Base-by-base conservation (phyloP, 2,888 invertebrate species). In the Drosophila merina region DNA sequence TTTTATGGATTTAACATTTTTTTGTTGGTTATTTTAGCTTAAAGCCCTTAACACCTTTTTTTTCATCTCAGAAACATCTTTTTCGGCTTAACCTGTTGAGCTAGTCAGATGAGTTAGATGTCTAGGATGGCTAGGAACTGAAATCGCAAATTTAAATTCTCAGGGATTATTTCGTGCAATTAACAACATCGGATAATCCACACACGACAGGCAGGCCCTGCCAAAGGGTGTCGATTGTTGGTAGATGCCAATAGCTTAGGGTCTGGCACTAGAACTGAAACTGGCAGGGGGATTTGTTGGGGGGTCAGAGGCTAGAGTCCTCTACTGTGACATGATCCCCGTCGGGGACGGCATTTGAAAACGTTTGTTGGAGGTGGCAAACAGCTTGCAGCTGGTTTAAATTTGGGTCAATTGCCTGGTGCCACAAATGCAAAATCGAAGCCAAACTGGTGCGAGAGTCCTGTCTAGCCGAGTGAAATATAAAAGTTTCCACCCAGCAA, bases 361-460 rank as follows among this genome's bases (percentile, higher is more conserved):
- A 42, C 45, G 69, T 54, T 62, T 55, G 59, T 67, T 30, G 59
- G 56, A 68, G 68, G 75, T 72, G 86, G 76, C 70, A 72, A 75
- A 72, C 64, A 72, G 80, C 86, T 76, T 67, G 78, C 78, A 88
- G 85, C 84, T 71, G 74, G 74, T 80, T 88, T 88, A 84, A 78
- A 86, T 86, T 85, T 79, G 84, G 88, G 85, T 86, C 85, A 80
- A 85, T 85, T 86, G 86, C 86, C 76, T 80, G 72, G 58, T 63
- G 84, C 75, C 88, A 75, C 81, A 83, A 56, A 59, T 69, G 56
- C 48, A 62, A 60, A 60, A 62, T 45, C 55, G 49, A 70, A 57
- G 57, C 70, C 69, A 33, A 63, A 45, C 49, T 42, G 60, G 30
- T 14, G 12, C 28, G 8, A 45, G 31, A 14, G 36, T 14, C 38